Conservation (phyloP, 2,113 vertebrate genomes). For the Dipodomys spectabilis region DNA sequence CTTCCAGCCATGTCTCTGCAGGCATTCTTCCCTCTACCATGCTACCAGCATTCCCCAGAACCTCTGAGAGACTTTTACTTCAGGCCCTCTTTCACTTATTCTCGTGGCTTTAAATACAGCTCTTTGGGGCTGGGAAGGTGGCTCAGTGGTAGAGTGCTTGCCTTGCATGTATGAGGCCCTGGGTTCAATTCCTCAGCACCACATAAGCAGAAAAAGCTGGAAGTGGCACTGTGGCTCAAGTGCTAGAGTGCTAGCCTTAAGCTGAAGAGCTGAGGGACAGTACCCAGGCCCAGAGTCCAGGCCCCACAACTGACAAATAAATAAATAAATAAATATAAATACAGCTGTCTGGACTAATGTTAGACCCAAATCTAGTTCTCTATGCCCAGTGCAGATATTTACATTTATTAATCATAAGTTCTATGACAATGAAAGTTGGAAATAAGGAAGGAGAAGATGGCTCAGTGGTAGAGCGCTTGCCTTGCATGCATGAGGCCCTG, state of each 20-base stretch:
- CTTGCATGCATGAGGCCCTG: too few species aligned
- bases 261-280: too few species aligned
- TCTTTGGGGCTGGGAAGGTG: neutral
- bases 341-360: neutral
- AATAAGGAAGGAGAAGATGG: too few species aligned
- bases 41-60: neutral
- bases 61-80: neutral
- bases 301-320: too few species aligned
- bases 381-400: neutral
- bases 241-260: too few species aligned
- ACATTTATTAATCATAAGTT: neutral
- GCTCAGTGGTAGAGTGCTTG: too few species aligned
- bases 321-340: neutral
- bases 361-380: slow-evolving; percentile 4
- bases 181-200: too few species aligned
- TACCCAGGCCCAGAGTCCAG: too few species aligned
- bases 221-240: too few species aligned
- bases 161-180: too few species aligned
- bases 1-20: neutral
- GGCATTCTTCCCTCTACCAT: neutral
- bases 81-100: neutral
- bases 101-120: neutral
- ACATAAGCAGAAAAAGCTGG: too few species aligned
- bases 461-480: too few species aligned
- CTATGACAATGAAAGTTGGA: neutral